Conservation (phyloP, 2,888 invertebrate genomes). For the Scelioninae gen. 2 region DNA sequence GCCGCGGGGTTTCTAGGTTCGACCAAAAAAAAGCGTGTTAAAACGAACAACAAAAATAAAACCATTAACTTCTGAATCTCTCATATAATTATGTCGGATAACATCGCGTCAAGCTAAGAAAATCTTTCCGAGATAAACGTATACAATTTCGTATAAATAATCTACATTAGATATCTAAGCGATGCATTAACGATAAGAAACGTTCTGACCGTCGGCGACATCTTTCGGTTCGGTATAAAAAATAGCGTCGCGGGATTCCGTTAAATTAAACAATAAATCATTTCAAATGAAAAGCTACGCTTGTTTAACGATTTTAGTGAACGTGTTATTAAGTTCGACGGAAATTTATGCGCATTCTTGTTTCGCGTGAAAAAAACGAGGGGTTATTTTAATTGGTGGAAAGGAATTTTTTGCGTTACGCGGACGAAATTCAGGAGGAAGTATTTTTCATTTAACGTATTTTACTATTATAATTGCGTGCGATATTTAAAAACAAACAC, state of each 20-base stretch:
- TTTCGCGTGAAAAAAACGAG: conserved; percentile 39
- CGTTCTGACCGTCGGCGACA: conserved; percentile 31
- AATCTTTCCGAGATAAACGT: conserved; percentile 38
- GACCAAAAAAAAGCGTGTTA: too few relatives aligned
- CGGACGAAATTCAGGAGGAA: conserved; percentile 7
- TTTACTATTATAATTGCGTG: too few relatives aligned
- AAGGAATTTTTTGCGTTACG: conserved; percentile 24
- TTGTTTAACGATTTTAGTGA: conserved; percentile 44
- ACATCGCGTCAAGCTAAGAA: conserved; percentile 22
- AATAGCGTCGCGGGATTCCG: conserved; percentile 22
- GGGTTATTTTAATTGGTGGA: conserved; percentile 37
- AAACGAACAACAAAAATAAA: conserved; percentile 19
- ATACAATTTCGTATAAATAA: conserved; percentile 44
- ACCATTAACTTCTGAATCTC: conserved; percentile 21
- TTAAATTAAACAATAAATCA: conserved; percentile 52
- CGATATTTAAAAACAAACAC: too few relatives aligned
- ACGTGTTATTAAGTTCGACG: conserved; percentile 53
- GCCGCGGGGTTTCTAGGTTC: too few relatives aligned
- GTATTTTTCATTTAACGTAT: too few relatives aligned
- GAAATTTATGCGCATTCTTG: conserved; percentile 52
- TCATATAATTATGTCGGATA: conserved; percentile 42
- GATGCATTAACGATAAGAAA: conserved; percentile 36
- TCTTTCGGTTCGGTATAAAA: conserved; percentile 20
- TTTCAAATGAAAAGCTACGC: conserved; percentile 47
- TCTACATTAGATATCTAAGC: conserved; percentile 32